Percentiles rank a stretch among this genome's conserved stretches.
These are phyloP conservation scores for Dolichallabes microphthalmus DNA, from an alignment of 2,113 vertebrate genomes.

Conservation along the genomic window DNA sequence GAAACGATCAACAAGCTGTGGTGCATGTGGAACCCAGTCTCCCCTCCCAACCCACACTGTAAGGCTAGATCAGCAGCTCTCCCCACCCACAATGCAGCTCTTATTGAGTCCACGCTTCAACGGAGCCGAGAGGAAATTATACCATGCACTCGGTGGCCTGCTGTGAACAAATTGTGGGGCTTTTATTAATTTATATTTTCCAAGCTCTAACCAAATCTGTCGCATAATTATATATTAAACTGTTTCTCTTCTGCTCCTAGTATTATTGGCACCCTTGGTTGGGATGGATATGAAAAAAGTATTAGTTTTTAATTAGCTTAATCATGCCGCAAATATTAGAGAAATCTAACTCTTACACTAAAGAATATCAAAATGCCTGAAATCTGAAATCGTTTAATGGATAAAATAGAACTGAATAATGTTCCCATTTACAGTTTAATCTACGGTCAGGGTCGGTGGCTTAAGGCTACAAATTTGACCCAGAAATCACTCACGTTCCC, in stretches of 20 bases:
- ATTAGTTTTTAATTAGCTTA: neutral
- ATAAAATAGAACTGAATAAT: neutral
- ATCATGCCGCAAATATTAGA: neutral
- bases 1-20: conserved; percentile 23
- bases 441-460: neutral
- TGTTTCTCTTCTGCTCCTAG: neutral
- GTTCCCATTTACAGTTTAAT: neutral
- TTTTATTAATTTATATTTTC: neutral
- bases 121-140: neutral
- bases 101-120: conserved; percentile 14
- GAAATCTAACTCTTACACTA: neutral
- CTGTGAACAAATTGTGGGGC: conserved; percentile 4
- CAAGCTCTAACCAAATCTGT: neutral
- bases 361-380: neutral
- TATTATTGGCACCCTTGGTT: neutral
- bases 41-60: conserved; percentile 3
- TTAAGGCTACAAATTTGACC: neutral
- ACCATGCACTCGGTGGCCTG: neutral
- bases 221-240: neutral
- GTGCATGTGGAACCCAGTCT: neutral
- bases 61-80: neutral
- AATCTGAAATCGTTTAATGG: neutral
- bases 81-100: neutral
- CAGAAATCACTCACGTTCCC: neutral
- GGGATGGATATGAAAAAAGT: neutral